These are phyloP conservation scores for Pteropus rufus DNA, from an alignment of 2,797 vertebrate species.

Conservation along the genomic window DNA sequence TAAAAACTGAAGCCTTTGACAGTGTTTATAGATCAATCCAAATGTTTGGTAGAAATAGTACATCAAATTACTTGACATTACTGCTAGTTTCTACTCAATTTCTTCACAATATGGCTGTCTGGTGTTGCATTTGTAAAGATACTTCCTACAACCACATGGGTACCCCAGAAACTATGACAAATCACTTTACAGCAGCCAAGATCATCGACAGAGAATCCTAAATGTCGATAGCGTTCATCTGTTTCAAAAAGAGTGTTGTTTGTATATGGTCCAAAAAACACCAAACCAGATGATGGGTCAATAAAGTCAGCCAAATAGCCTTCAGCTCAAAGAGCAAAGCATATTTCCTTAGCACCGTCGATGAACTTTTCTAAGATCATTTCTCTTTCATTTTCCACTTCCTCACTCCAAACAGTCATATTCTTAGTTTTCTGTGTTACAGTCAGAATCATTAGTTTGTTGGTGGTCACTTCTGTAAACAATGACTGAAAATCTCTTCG, in stretches of 20 bases:
- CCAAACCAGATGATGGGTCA: constrained; percentile 93
- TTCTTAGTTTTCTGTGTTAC: constrained; percentile 92
- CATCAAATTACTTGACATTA: neutral
- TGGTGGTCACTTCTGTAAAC: constrained; percentile 89
- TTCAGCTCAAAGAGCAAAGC: constrained; percentile 87
- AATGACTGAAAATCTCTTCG: constrained; percentile 91
- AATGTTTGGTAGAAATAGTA: neutral
- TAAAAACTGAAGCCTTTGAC: neutral
- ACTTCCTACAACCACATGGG: constrained; percentile 92
- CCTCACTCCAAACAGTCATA: constrained; percentile 91
- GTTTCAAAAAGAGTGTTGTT: constrained; percentile 95
- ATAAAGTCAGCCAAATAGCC: constrained; percentile 98
- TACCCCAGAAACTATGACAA: constrained; percentile 92
- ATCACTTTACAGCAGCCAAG: constrained; percentile 97
- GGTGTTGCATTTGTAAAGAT: constrained; percentile 92
- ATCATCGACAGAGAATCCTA: constrained; percentile 95
- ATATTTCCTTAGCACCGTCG: constrained; percentile 93
- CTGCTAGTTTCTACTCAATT: constrained; percentile 84
- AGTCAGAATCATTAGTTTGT: constrained; percentile 88
- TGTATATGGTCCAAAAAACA: constrained; percentile 96
- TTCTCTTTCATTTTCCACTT: constrained; percentile 93
- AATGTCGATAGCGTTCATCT: constrained; percentile 90
- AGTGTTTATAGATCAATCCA: constrained; percentile 33
- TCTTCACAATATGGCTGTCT: constrained; percentile 88
- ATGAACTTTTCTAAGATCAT: constrained; percentile 91